Percentiles rank a stretch among this genome's conserved stretches.
These are phyloP conservation scores for Tenrec ecaudatus DNA, from an alignment of 2,113 vertebrate species.

Conservation along the genomic window DNA sequence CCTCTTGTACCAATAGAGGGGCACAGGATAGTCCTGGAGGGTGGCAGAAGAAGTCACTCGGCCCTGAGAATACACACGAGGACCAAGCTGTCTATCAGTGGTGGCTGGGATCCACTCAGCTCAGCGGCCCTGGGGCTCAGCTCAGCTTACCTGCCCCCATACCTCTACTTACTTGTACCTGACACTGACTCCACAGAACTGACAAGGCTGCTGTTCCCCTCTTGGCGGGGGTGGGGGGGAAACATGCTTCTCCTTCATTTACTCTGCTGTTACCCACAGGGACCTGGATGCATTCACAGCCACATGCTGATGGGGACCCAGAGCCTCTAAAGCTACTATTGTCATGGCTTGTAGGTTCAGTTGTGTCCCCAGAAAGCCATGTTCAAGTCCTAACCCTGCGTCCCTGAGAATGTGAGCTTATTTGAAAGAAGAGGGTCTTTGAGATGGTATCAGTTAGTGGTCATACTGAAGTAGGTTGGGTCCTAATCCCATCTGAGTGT, in stretches of 20 bases:
- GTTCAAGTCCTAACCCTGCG: background rate
- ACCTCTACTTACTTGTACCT: background rate
- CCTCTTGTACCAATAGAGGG: background rate
- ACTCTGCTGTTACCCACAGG: too few species aligned
- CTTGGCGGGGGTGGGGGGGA: too few species aligned
- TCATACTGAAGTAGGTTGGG: background rate
- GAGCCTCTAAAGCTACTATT: too few species aligned
- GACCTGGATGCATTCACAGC: too few species aligned
- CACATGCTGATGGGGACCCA: too few species aligned
- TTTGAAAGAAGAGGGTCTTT: background rate
- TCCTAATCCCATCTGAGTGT: background rate
- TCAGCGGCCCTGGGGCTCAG: too few species aligned
- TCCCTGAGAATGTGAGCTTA: background rate
- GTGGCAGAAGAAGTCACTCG: background rate
- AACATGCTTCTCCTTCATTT: too few species aligned
- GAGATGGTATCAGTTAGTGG: background rate
- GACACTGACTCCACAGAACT: too few species aligned
- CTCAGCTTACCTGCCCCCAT: too few species aligned
- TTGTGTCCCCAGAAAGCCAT: background rate
- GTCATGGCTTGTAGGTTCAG: too few species aligned
- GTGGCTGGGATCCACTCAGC: accelerated
- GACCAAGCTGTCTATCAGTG: accelerated
- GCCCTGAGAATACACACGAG: background rate
- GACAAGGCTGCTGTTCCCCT: too few species aligned
- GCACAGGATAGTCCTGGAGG: background rate